Base-by-base conservation (phyloP, 2,797 vertebrate species). In the Ctenopoma kingsleyae region DNA sequence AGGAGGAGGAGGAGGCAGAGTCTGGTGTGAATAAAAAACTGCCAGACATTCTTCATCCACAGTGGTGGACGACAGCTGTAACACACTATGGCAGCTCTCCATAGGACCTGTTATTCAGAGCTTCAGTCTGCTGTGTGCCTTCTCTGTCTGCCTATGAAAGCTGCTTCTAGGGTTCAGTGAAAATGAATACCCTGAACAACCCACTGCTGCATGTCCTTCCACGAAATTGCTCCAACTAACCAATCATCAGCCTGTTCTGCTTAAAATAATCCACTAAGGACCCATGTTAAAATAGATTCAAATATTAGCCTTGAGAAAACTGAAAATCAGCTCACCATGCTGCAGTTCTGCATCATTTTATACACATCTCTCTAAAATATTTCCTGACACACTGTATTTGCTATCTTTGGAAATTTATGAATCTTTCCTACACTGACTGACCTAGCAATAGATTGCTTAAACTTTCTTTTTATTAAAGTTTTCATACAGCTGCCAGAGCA, bases 11-110 rank as follows among this genome's bases (percentile, higher is more conserved):
- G 68, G 41, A 67, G 50, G 44, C 56, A 57, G 60, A 67, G 51
- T 43, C 20, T 30, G 53, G 61, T 50, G 57, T 56, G 66, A 78
- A 73, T 66, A 57, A 40, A 70, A 67, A 69, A 55, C 44, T 54
- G 58, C n/a, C 56, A 41, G 49, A 60, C 35, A 41, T 8, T 67
- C 44, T 56, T 54, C 20, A 54, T 68, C 56, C 41, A 43, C 48
- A 70, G 71, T 2, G 20, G 36, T 40, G 46, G 67, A 70, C 51
- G 59, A 74, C 60, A 77, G 70, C 48, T 77, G 64, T 59, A 72
- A 63, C 58, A 61, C 58, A 54, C 25, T 71, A 70, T 71, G 67
- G 62, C 64, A 76, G 51, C 47, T 70, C 62, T 73, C 70, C 30
- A 56, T 56, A 75, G 67, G 43, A 5, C 66, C 22, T 5, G 51